A percentile compares a stretch with the other conserved stretches of the same genome.
Conservation (phyloP, 2,888 invertebrate species). For the Sarcophaga caerulescens region DNA sequence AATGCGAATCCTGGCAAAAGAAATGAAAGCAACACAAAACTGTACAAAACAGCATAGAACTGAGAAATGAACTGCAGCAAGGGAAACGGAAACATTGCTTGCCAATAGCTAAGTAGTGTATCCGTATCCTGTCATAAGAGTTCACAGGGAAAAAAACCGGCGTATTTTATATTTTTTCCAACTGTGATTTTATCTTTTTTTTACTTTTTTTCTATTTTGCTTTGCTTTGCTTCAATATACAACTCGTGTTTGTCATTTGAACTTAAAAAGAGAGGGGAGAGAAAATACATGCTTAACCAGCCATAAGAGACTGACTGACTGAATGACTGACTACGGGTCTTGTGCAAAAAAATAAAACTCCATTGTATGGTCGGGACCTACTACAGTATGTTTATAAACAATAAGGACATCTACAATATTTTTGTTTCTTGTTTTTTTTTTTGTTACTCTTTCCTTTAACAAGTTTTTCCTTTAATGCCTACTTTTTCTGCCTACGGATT, state of each 20-base stretch:
- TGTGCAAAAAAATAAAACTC: not conserved
- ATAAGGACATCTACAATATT: conserved; percentile 39
- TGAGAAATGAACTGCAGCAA: conserved; percentile 47
- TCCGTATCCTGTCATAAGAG: conserved; percentile 69
- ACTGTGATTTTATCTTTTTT: conserved; percentile 13
- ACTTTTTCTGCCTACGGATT: conserved; percentile 9
- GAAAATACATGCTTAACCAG: conserved; percentile 52
- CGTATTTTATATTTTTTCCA: not conserved
- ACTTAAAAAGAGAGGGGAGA: conserved; percentile 24
- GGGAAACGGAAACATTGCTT: conserved; percentile 68
- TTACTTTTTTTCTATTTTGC: not conserved
- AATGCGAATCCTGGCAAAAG: not conserved
- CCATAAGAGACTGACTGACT: conserved; percentile 32
- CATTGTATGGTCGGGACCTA: conserved; percentile 23
- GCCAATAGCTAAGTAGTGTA: conserved; percentile 69
- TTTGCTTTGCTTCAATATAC: conserved; percentile 29
- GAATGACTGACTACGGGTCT: not conserved
- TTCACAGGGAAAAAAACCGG: conserved; percentile 15
- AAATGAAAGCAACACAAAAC: conserved; percentile 17
- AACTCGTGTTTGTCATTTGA: conserved; percentile 41
- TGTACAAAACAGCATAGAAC: not conserved
- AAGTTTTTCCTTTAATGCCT: conserved; percentile 14
- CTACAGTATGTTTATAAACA: conserved; percentile 63
- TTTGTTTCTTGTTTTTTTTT: conserved; percentile 31
- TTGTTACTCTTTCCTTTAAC: conserved; percentile 1